Conservation (phyloP, 2,888 invertebrate genomes). For the Acrocyrtus sp. region DNA sequence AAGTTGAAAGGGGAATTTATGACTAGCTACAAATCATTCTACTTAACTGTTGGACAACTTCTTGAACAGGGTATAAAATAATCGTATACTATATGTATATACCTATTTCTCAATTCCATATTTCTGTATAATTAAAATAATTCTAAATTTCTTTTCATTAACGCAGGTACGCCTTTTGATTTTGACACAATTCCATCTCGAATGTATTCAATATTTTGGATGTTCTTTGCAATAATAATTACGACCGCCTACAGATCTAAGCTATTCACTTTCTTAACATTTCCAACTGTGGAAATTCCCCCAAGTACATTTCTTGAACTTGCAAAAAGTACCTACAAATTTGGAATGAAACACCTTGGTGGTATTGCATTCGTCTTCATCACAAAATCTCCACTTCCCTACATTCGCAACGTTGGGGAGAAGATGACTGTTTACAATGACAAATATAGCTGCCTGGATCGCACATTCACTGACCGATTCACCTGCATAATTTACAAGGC, state of each 20-base stretch:
- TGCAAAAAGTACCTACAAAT: constrained; percentile 50
- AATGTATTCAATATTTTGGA: constrained; percentile 58
- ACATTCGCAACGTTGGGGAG: constrained; percentile 56
- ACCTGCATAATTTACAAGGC: constrained; percentile 61
- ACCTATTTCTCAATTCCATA: not conserved
- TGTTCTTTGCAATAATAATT: constrained; percentile 56
- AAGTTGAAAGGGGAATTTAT: constrained; percentile 36
- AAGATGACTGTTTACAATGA: constrained; percentile 58
- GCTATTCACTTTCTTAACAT: constrained; percentile 61
- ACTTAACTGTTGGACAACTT: constrained; percentile 56
- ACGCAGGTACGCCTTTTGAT: constrained; percentile 53
- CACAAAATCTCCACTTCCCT: constrained; percentile 58
- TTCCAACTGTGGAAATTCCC: constrained; percentile 55
- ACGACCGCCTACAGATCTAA: constrained; percentile 59
- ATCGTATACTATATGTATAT: not conserved
- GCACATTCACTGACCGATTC: constrained; percentile 56
- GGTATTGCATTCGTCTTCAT: constrained; percentile 59
- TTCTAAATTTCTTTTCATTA: constrained; percentile 4
- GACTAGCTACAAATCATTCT: constrained; percentile 49
- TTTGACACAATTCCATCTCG: constrained; percentile 48
- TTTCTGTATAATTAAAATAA: not conserved
- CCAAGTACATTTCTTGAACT: constrained; percentile 58
- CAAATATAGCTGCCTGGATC: constrained; percentile 59
- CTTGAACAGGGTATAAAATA: constrained; percentile 59
- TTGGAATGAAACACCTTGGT: constrained; percentile 59